Conservation (phyloP, 1,140 invertebrate species). For the Pantala flavescens region DNA sequence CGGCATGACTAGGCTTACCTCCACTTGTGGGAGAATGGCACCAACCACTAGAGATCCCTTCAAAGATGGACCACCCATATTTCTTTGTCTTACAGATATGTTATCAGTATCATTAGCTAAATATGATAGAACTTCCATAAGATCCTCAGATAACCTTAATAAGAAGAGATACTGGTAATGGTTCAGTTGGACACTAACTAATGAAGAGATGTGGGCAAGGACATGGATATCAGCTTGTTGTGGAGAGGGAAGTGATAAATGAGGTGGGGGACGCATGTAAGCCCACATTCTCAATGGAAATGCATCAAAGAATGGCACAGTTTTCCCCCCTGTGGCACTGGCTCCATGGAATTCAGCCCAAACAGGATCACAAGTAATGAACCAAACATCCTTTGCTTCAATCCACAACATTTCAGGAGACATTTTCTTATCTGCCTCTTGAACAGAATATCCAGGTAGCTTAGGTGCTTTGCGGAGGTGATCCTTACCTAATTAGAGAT, state of each 20-base stretch:
- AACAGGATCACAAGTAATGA: slow-evolving; percentile 73
- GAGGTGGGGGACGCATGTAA: slow-evolving; percentile 35
- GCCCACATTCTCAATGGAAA: slow-evolving; percentile 78
- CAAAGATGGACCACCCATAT: neutral
- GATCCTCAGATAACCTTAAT: slow-evolving; percentile 67
- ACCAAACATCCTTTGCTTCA: slow-evolving; percentile 78
- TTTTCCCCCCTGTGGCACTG: slow-evolving; percentile 53
- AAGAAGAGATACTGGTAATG: slow-evolving; percentile 89
- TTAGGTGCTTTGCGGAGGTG: neutral
- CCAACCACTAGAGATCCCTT: slow-evolving; percentile 57
- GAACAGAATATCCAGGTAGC: neutral
- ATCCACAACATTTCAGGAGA: slow-evolving; percentile 64
- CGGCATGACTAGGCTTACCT: neutral
- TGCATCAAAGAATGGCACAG: slow-evolving; percentile 80
- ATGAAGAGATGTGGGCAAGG: slow-evolving; percentile 61
- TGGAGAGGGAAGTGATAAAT: slow-evolving; percentile 17
- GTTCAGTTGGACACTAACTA: slow-evolving; percentile 77
- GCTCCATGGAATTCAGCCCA: slow-evolving; percentile 85
- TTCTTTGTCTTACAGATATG: slow-evolving; percentile 37
- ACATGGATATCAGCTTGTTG: slow-evolving; percentile 50
- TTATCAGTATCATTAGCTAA: slow-evolving; percentile 65
- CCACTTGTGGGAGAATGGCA: slow-evolving; percentile 59
- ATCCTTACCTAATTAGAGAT: neutral
- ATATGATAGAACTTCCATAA: slow-evolving; percentile 68
- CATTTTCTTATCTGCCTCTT: slow-evolving; percentile 16